Evolutionary conservation across 1,140 invertebrate genomes (phyloP), one percentile per base, ranked within the genome.

Genomic region (Chrysomallon squamiferum): DNA sequence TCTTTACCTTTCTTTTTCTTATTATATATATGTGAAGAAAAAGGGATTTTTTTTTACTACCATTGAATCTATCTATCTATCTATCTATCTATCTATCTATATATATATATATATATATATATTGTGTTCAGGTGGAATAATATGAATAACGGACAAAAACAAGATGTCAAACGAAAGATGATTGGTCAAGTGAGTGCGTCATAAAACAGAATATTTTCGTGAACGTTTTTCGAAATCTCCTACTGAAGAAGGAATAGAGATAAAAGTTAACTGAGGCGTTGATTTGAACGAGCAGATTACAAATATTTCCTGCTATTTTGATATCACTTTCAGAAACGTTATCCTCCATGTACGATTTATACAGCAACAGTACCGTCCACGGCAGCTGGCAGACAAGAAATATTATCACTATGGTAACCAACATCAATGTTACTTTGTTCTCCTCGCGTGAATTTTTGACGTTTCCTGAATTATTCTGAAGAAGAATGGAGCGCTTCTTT

Each of bases 201-300:
- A 38, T 54, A 54, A 54, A 54, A 54, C 50, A 54, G 25, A 54
- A 54, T 25, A 54, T 54, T 5, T 25, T 30, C 29, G 22, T 54
- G 50, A 93, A 90, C 5, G 92, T 93, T 65, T 88, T 88, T 30
- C 92, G 86, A 85, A 93, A 93, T 72, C 91, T 91, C 76, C 91
- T 90, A 69, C 91, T 92, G 72, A 93, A 88, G 29, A 90, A 89
- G 65, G 91, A 93, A 81, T 93, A 93, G 38, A 93, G 84, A 56
- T 93, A 86, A 83, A 93, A 93, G 84, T 93, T 93, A 2, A 90
- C 88, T 1, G 87, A 85, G 2, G 92, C 90, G 84, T 93, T 93
- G 38, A 93, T 83, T 33, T 89, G 88, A 7, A 90, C 86, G 22
- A 93, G 83, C 25, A 92, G 86, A 81, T 93, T 93, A 80, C 89